Base-by-base conservation (phyloP, 2,888 invertebrate genomes). In the Ormyrus thymus region DNA sequence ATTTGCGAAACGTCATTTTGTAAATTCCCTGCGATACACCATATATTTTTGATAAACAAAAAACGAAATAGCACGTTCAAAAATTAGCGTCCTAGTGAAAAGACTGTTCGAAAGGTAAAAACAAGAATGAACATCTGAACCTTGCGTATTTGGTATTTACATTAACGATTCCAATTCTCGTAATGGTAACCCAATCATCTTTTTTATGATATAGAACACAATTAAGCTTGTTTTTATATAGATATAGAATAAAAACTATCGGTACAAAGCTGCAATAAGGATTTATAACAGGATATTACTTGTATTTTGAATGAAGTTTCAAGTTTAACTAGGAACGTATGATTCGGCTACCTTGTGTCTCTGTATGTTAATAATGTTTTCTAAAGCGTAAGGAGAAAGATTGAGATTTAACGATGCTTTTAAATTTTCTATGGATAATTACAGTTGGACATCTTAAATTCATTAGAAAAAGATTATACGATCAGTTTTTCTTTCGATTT, bases 121-220 rank as follows among this genome's bases (percentile, higher is more conserved):
- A 68, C 45, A 73, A 58, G 59, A 74, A 70, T 55, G 64, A 29
- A 70, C 70, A 64, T 80, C 53, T 13, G 68, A 77, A 70, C 73
- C 59, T 74, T 65, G 65, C 50, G 59, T 70, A 77, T 80, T 80
- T 80, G 65, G 73, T 80, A 80, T 80, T 73, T 77, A 80, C 80
- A 80, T 69, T 59, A 77, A 80, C 70, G 68, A 66, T 80, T 58
- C 70, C 53, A n/a, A 65, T 65, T 70, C 43, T 76, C 73, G 80
- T 76, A 70, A 74, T 76, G 73, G 73, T 77, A 80, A 77, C 80
- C 77, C 70, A 76, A 76, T 76, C 76, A 80, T 73, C 56, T 66
- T 71, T 71, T 7, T 56, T 70, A 68, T 59, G 48, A 43, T 46
- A 4, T 29, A 50, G 13, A 66, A 65, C 61, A 50, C 8, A 68